Percentiles rank a stretch among this genome's conserved stretches.
Conservation (phyloP, 1,140 invertebrate species). For the Drosophila gunungcola region DNA sequence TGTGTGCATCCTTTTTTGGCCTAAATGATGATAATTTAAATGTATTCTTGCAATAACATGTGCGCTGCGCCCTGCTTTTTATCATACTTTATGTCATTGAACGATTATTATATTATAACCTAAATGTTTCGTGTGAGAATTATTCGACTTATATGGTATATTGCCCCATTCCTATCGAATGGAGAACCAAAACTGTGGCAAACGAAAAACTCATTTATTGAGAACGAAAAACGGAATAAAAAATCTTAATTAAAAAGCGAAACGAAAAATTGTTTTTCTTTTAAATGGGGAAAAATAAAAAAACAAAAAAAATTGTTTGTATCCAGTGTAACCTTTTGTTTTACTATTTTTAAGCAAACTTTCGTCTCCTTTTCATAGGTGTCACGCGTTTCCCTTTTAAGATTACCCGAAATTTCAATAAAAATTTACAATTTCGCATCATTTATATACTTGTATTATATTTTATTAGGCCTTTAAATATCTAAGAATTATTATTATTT, state of each 20-base stretch:
- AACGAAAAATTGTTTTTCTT: neutral
- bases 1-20: constrained; percentile 15
- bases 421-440: neutral
- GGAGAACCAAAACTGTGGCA: constrained; percentile 30
- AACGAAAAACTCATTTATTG: constrained; percentile 20
- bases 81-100: constrained; percentile 61
- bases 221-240: constrained; percentile 48
- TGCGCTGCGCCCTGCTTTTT: constrained; percentile 43
- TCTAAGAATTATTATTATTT: constrained; percentile 81
- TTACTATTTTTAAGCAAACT: too few relatives aligned
- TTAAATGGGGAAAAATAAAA: too few relatives aligned
- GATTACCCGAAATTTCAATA: neutral
- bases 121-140: constrained; percentile 64
- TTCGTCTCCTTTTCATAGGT: too few relatives aligned
- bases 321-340: too few relatives aligned
- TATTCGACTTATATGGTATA: constrained; percentile 58
- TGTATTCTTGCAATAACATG: constrained; percentile 39
- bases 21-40: constrained; percentile 28
- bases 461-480: constrained; percentile 80
- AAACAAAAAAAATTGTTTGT: too few relatives aligned
- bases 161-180: constrained; percentile 19
- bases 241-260: constrained; percentile 50
- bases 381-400: too few relatives aligned
- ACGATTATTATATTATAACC: constrained; percentile 61
- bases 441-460: constrained; percentile 64